Evolutionary conservation across 2,888 invertebrate species (phyloP).

Genomic region (Acronicta alni): DNA sequence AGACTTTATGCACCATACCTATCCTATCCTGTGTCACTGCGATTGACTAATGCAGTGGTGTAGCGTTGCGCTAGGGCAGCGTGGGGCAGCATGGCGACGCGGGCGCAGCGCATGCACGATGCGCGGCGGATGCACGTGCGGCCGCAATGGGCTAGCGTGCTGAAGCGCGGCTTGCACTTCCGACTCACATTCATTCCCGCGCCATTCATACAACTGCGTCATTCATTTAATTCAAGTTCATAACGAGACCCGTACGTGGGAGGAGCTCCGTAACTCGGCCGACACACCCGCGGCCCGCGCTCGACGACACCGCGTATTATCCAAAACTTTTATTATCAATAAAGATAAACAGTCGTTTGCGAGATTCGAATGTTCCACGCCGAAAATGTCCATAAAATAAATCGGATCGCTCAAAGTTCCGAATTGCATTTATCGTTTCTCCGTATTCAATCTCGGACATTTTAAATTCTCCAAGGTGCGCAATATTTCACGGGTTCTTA

Average conservation of each 20-base stretch:
- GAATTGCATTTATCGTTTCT: slow-evolving; percentile 79
- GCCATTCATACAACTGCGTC: slow-evolving; percentile 87
- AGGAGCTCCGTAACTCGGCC: slow-evolving; percentile 67
- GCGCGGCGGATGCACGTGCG: slow-evolving; percentile 76
- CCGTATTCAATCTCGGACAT: slow-evolving; percentile 73
- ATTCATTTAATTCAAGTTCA: slow-evolving; percentile 88
- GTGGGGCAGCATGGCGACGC: slow-evolving; percentile 6
- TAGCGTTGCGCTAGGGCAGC: slow-evolving; percentile 28
- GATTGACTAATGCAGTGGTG: slow-evolving; percentile 29
- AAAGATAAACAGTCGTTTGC: slow-evolving; percentile 71
- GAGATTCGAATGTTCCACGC: slow-evolving; percentile 61
- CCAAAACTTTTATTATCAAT: slow-evolving; percentile 72
- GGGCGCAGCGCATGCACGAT: slow-evolving; percentile 30
- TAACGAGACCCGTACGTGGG: slow-evolving; percentile 81
- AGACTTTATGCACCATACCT: slow-evolving; percentile 16
- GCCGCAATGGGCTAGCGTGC: slow-evolving; percentile 79
- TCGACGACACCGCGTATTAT: slow-evolving; percentile 61
- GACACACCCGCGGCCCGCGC: slow-evolving; percentile 71
- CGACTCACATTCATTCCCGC: slow-evolving; percentile 86
- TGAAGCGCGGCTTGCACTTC: slow-evolving; percentile 82
- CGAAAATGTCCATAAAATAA: slow-evolving; percentile 77
- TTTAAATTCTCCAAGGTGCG: slow-evolving; percentile 77
- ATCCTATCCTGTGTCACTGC: slow-evolving; percentile 21
- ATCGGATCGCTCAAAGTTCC: slow-evolving; percentile 74
- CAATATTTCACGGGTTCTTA: slow-evolving; percentile 83